These are phyloP conservation scores for Rhagoletis zephyria DNA, from an alignment of 1,140 invertebrate genomes.

Conservation along the genomic window DNA sequence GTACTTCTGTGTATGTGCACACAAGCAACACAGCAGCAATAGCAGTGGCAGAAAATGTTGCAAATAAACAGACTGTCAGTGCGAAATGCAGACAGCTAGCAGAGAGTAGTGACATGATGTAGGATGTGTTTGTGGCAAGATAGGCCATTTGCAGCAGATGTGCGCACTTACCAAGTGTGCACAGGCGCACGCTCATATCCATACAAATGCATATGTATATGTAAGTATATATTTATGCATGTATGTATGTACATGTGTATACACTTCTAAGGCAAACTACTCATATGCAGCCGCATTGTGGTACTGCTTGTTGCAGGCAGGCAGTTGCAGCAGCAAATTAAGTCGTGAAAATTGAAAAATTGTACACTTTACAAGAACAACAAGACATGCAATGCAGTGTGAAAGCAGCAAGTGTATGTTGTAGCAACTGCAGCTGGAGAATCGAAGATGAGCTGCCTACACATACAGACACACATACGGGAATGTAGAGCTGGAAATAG, in stretches of 20 bases:
- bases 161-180: background rate
- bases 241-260: background rate
- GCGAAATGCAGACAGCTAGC: background rate
- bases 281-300: background rate
- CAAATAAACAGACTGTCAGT: constrained; percentile 44
- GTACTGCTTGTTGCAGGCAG: background rate
- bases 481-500: too few species aligned
- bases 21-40: background rate
- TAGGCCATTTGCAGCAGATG: constrained; percentile 35
- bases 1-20: background rate
- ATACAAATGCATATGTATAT: background rate
- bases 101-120: background rate
- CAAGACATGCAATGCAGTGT: background rate
- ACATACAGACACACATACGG: background rate
- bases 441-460: background rate
- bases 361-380: constrained; percentile 44
- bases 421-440: background rate
- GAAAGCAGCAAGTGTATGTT: background rate
- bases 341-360: constrained; percentile 56
- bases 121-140: background rate
- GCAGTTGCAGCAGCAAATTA: constrained; percentile 16
- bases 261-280: background rate
- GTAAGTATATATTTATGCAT: background rate
- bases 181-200: background rate
- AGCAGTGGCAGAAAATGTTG: background rate